Evolutionary conservation across 1,140 invertebrate species (phyloP).

Genomic region (Glossosoma conforme): DNA sequence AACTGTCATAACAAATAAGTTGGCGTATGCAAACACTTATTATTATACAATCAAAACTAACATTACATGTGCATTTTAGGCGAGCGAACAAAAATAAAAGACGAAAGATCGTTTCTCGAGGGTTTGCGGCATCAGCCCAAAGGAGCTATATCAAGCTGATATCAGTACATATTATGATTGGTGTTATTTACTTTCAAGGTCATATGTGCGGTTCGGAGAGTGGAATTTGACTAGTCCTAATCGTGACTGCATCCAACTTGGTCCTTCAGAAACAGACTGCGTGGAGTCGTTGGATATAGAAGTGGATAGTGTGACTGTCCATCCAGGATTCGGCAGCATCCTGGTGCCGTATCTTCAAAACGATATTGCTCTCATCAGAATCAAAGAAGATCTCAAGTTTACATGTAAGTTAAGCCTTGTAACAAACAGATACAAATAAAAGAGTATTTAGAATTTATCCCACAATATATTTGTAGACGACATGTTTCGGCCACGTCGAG

Average conservation of each 20-base stretch:
- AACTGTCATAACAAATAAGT: too few species aligned
- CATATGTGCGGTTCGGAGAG: constrained; percentile 19
- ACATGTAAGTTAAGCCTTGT: constrained; percentile 32
- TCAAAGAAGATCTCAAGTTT: constrained; percentile 49
- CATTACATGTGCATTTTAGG: too few species aligned
- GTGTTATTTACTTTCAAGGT: constrained; percentile 8
- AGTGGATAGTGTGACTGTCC: too few species aligned
- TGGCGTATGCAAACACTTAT: too few species aligned
- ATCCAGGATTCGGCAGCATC: constrained; percentile 14
- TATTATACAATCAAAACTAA: too few species aligned
- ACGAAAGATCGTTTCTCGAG: too few species aligned
- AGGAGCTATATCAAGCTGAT: too few species aligned
- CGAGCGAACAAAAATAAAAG: too few species aligned
- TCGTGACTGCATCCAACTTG: background rate
- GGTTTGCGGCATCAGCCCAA: too few species aligned
- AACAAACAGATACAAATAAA: background rate
- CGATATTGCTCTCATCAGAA: constrained; percentile 60
- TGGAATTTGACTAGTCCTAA: constrained; percentile 18
- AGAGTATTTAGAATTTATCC: background rate
- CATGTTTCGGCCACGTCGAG: background rate
- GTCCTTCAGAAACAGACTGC: too few species aligned
- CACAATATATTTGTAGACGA: background rate
- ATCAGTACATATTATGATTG: too few species aligned
- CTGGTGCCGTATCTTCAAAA: constrained; percentile 40
- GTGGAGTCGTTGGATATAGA: too few species aligned